Base-by-base conservation (phyloP, 2,113 vertebrate species). In the Trichomycterus rosablanca region DNA sequence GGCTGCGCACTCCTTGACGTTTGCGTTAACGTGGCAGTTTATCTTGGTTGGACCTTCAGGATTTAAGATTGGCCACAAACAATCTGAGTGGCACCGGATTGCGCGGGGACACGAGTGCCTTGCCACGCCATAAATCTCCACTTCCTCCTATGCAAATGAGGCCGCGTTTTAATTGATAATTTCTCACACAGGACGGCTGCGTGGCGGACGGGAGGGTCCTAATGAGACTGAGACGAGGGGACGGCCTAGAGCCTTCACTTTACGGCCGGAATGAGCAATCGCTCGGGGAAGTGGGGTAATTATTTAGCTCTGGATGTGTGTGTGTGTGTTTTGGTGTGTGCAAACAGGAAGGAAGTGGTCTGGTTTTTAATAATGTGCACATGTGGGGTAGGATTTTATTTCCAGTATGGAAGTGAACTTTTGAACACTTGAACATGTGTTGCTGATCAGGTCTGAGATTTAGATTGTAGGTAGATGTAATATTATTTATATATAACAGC, bases 111-210 rank as follows among this genome's bases (percentile, higher is more conserved):
- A 90, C 74, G 79, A 57, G 78, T 70, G 68, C 76, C 66, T 81
- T 80, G 76, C 74, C 34, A 3, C 80, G 52, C 70, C 87, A 86
- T 92, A 91, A 92, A 93, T 92, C 89, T 92, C 86, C 75, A 53
- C 73, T 90, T 86, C 84, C 91, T 91, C 88, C 84, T 88, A 91
- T 92, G 90, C 90, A 93, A 92, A 93, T 93, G 89, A 90, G 89
- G 87, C 87, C 86, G 80, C 83, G 89, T 90, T 78, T 92, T 90
- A 88, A 89, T 90, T 90, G 89, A 92, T 90, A 89, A 90, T 90
- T 92, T 90, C 90, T 90, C 89, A 90, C 84, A 74, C 59, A 74
- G 86, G 58, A 80, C 82, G 85, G 85, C 77, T 76, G 75, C 75
- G 81, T 85, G 84, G 59, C 56, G 67, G 73, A 67, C 68, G 59